These are phyloP conservation scores for Rotaria socialis DNA, from an alignment of 2,888 invertebrate species.

Conservation along the genomic window DNA sequence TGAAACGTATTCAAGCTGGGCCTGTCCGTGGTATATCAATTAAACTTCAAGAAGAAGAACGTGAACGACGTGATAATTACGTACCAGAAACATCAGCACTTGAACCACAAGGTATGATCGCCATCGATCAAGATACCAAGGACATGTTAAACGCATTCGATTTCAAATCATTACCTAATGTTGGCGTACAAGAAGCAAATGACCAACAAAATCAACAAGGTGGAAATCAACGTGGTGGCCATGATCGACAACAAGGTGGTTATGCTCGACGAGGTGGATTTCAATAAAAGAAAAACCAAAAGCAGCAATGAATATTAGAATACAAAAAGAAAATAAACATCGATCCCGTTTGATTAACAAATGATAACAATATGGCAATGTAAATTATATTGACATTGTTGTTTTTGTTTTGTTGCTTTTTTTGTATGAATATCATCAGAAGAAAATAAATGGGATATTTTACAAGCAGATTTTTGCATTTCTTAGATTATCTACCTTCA, in stretches of 20 bases:
- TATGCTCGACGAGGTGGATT: constrained; percentile 30
- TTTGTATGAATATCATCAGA: not conserved
- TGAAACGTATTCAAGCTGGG: constrained; percentile 94
- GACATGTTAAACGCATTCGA: constrained; percentile 12
- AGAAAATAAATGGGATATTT: constrained; percentile 1
- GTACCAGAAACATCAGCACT: constrained; percentile 75
- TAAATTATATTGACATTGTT: not conserved
- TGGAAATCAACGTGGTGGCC: not conserved
- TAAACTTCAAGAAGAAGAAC: constrained; percentile 97
- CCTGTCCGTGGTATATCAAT: constrained; percentile 98
- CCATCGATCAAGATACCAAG: constrained; percentile 31
- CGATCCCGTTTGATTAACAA: not conserved
- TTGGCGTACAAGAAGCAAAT: not conserved
- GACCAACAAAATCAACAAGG: not conserved
- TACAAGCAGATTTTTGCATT: not conserved
- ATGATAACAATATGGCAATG: not conserved
- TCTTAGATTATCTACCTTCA: too few relatives aligned
- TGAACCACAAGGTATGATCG: not conserved
- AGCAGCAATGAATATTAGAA: not conserved
- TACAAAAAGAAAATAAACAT: not conserved
- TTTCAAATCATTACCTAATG: constrained; percentile 26
- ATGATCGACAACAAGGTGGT: not conserved
- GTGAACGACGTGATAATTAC: constrained; percentile 97
- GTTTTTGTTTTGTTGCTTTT: not conserved
- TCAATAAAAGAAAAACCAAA: not conserved